These are phyloP conservation scores for Microtus montanus DNA, from an alignment of 2,113 vertebrate species.

Conservation along the genomic window DNA sequence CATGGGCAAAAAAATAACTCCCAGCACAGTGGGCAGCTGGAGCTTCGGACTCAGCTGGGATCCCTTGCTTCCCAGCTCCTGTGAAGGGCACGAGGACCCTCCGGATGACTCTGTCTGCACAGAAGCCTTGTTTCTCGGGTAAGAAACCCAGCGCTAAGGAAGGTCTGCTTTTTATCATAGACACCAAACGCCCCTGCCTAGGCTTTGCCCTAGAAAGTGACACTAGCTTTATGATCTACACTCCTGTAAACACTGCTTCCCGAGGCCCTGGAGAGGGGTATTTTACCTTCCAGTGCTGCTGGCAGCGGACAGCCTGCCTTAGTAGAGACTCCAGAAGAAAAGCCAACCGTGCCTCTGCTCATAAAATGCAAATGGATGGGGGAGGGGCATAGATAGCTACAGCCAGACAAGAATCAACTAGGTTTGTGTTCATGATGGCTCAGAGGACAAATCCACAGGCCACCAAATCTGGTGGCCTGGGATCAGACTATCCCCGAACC, in stretches of 20 bases:
- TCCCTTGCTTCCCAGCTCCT: neutral
- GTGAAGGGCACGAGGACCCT: neutral
- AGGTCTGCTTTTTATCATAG: neutral
- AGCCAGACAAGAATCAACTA: fast-evolving
- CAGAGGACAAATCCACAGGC: neutral
- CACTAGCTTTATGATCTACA: neutral
- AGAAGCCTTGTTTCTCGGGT: neutral
- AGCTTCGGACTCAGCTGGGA: fast-evolving
- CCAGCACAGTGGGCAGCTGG: fast-evolving
- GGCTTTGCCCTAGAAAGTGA: neutral
- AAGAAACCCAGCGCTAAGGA: neutral
- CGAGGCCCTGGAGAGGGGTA: neutral
- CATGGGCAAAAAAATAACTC: neutral
- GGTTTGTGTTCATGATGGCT: neutral
- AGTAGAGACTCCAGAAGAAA: neutral
- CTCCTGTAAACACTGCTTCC: neutral
- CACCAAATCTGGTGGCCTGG: neutral
- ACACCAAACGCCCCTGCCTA: neutral
- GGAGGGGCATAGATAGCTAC: fast-evolving
- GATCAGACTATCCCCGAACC: neutral
- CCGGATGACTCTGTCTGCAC: neutral
- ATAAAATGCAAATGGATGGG: neutral
- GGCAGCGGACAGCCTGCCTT: neutral
- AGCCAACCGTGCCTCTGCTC: neutral
- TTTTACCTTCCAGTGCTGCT: neutral